These are phyloP conservation scores for Scaptomyza polygonia DNA, from an alignment of 2,888 invertebrate genomes.

Conservation along the genomic window DNA sequence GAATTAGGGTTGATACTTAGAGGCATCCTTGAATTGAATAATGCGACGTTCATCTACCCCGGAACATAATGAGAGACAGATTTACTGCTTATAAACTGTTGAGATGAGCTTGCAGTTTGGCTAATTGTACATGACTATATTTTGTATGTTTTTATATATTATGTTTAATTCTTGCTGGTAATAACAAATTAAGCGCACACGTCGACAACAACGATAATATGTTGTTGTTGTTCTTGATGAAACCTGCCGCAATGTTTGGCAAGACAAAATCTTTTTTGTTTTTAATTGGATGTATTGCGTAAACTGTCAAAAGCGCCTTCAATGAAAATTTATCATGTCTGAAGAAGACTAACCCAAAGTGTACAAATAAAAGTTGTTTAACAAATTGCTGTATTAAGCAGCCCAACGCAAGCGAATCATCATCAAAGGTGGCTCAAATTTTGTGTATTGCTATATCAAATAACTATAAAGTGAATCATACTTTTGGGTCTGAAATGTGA, in stretches of 20 bases:
- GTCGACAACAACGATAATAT: constrained; percentile 37
- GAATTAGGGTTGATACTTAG: background rate
- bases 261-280: constrained; percentile 47
- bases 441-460: constrained; percentile 34
- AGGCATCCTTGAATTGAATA: constrained; percentile 50
- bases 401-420: constrained; percentile 49
- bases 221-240: constrained; percentile 49
- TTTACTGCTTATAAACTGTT: constrained; percentile 18
- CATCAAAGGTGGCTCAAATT: constrained; percentile 1
- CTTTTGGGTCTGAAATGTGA: constrained; percentile 18
- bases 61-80: constrained; percentile 30
- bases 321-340: constrained; percentile 67
- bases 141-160: constrained; percentile 16
- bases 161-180: constrained; percentile 59
- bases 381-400: constrained; percentile 15
- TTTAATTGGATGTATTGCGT: constrained; percentile 73
- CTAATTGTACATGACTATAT: constrained; percentile 63
- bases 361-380: constrained; percentile 39
- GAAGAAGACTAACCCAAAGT: constrained; percentile 34
- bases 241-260: constrained; percentile 54
- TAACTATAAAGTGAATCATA: constrained; percentile 53
- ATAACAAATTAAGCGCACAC: constrained; percentile 67
- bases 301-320: constrained; percentile 68
- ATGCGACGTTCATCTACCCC: constrained; percentile 45
- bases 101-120: constrained; percentile 71